Percentiles rank a stretch among this genome's conserved stretches.
Evolutionary conservation across 2,113 vertebrate species (phyloP).

Genomic region (Aix galericulata): DNA sequence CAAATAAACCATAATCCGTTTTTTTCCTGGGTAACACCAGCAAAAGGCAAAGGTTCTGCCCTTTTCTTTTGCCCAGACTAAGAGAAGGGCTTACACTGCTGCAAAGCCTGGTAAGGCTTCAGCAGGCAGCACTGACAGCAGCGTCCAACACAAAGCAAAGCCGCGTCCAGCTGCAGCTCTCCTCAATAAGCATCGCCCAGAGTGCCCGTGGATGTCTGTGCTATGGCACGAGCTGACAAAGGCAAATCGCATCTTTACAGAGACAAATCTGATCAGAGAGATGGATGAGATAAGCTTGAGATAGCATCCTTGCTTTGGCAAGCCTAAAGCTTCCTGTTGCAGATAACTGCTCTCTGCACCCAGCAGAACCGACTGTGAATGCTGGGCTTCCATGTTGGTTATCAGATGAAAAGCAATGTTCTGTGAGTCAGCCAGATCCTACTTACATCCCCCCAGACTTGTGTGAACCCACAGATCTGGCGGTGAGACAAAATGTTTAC

Average conservation of each 20-base stretch:
- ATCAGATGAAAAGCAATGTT: neutral
- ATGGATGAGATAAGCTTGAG: slow-evolving; percentile 27
- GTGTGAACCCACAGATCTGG: slow-evolving; percentile 28
- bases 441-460: neutral
- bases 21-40: neutral
- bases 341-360: neutral
- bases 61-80: neutral
- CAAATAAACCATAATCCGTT: neutral
- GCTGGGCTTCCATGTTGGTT: neutral
- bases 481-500: slow-evolving; percentile 5
- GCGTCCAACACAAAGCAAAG: neutral
- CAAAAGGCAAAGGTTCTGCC: neutral
- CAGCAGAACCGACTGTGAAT: slow-evolving; percentile 12
- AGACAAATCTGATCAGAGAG: neutral
- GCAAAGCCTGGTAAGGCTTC: neutral
- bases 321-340: slow-evolving; percentile 3
- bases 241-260: neutral
- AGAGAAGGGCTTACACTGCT: neutral
- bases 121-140: neutral
- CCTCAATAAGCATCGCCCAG: neutral
- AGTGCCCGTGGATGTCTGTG: neutral
- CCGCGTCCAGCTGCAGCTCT: accelerated
- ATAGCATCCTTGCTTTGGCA: slow-evolving; percentile 17
- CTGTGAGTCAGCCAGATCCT: slow-evolving; percentile 9
- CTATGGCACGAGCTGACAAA: neutral